Conservation (phyloP, 2,113 vertebrate species). For the Apodemus speciosus region DNA sequence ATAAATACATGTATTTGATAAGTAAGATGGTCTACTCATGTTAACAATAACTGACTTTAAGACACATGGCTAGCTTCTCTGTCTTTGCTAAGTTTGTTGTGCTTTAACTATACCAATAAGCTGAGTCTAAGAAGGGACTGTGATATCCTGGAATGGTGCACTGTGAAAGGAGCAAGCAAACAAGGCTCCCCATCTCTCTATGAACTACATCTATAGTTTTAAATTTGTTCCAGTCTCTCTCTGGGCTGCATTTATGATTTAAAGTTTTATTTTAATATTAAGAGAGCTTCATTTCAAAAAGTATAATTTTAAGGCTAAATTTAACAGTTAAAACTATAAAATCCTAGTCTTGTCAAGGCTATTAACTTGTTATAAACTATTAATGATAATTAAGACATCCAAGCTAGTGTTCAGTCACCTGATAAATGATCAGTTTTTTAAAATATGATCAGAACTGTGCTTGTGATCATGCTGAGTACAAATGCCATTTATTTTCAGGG, state of each 20-base stretch:
- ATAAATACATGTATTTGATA: background rate
- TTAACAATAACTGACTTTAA: background rate
- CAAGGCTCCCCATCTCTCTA: background rate
- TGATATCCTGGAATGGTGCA: background rate
- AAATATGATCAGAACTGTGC: background rate
- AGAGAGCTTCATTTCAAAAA: background rate
- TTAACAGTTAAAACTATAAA: background rate
- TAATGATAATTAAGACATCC: background rate
- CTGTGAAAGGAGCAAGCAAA: background rate
- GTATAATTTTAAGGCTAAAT: background rate
- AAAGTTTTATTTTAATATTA: background rate
- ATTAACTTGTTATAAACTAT: background rate
- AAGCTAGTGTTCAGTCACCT: background rate
- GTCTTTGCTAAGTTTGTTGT: background rate
- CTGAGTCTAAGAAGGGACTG: background rate
- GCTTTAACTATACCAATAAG: background rate
- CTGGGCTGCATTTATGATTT: background rate
- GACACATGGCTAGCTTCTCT: background rate
- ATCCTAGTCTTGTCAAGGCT: background rate
- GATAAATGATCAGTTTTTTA: background rate
- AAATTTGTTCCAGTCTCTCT: background rate
- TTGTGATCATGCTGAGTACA: background rate
- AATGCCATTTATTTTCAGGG: background rate
- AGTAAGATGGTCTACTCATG: background rate
- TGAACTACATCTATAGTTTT: background rate